A percentile compares a stretch with the other conserved stretches of the same genome.
Evolutionary conservation across 2,113 vertebrate genomes (phyloP).

Genomic region (Clarias gariepinus): DNA sequence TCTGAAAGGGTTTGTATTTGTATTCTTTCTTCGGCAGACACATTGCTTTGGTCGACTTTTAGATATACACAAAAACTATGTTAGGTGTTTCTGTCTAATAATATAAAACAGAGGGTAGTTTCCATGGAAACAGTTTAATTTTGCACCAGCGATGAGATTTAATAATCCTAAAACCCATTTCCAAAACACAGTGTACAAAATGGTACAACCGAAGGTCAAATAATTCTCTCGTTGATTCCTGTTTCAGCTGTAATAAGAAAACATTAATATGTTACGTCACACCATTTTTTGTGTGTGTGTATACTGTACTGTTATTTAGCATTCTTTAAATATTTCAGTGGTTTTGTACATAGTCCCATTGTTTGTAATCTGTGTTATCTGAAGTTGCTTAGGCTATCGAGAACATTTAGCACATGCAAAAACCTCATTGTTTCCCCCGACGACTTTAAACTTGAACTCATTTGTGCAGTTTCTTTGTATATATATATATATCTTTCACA

Average conservation of each 20-base stretch:
- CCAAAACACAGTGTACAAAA: background rate
- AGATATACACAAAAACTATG: background rate
- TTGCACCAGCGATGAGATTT: background rate
- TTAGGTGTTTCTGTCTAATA: background rate
- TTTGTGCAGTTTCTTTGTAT: background rate
- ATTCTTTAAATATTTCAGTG: too few species aligned
- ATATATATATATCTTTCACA: background rate
- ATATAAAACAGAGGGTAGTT: background rate
- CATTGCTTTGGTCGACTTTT: background rate
- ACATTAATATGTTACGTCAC: background rate
- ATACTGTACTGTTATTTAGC: too few species aligned
- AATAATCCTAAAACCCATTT: background rate
- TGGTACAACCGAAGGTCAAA: background rate
- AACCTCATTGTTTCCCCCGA: background rate
- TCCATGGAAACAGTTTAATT: background rate
- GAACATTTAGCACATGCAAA: background rate
- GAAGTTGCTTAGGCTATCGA: background rate
- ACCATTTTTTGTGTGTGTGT: background rate
- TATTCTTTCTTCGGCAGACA: background rate
- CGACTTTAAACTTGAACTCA: background rate
- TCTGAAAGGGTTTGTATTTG: conserved; percentile 10
- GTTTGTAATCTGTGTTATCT: background rate
- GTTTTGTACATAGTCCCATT: background rate
- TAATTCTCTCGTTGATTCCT: background rate
- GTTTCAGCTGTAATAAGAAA: background rate